These are phyloP conservation scores for Sussaba pulchella DNA, from an alignment of 2,888 invertebrate species.

Conservation along the genomic window DNA sequence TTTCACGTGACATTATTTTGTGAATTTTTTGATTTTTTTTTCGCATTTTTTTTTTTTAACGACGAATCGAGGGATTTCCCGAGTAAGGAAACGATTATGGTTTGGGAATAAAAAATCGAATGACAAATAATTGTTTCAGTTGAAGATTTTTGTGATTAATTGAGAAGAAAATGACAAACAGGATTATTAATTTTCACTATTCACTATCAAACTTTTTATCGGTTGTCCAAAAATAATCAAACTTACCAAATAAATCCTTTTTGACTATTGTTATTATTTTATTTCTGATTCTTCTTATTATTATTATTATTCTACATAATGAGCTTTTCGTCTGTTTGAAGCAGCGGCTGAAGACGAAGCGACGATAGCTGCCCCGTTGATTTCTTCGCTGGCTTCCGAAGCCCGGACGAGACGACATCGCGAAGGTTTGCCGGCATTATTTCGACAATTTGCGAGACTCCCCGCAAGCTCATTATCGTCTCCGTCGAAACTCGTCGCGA, in stretches of 20 bases:
- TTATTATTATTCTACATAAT: no score
- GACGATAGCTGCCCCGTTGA: conserved; percentile 5
- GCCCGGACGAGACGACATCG: background rate
- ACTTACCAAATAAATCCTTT: background rate
- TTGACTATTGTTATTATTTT: background rate
- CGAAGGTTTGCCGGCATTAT: background rate
- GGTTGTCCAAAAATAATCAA: no score
- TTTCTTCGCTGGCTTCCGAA: conserved; percentile 6
- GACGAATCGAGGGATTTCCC: background rate
- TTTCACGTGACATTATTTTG: no score
- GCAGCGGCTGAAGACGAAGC: conserved; percentile 34
- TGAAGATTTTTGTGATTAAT: no score
- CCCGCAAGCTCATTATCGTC: conserved; percentile 3
- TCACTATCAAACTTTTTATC: no score
- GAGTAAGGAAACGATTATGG: background rate
- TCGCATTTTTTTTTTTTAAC: background rate
- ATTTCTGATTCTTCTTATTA: background rate
- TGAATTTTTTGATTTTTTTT: no score
- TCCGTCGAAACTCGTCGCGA: conserved; percentile 35
- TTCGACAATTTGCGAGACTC: background rate
- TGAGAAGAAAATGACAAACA: no score
- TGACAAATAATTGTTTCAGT: no score
- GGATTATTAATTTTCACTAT: no score
- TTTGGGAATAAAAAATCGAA: background rate
- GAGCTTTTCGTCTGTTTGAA: background rate